Evolutionary conservation across 2,888 invertebrate genomes (phyloP).

Genomic region (Lysandra bellargus): DNA sequence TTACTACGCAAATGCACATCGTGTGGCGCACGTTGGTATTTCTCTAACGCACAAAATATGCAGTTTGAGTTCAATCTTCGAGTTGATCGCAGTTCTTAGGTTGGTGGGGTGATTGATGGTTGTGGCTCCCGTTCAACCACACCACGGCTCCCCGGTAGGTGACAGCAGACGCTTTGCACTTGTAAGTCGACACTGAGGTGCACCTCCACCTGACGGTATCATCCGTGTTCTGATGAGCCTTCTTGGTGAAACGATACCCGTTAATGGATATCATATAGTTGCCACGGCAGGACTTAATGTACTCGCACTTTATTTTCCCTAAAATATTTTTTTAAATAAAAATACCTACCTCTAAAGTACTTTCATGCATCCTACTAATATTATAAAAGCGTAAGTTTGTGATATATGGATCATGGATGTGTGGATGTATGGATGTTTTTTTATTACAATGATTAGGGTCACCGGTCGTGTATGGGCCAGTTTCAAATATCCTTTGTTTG

Average conservation of each 20-base stretch:
- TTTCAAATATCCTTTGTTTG: no score
- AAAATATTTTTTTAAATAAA: background rate
- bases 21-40: no score
- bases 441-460: no score
- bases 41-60: no score
- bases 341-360: no score
- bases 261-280: conserved; percentile 30
- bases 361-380: no score
- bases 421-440: no score
- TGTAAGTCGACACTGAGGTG: background rate
- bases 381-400: no score
- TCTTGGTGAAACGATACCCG: conserved; percentile 31
- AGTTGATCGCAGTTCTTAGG: background rate
- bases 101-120: conserved; percentile 23
- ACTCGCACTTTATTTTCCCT: background rate
- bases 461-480: no score
- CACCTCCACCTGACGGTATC: conserved; percentile 15
- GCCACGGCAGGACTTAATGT: conserved; percentile 22
- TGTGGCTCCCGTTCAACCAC: conserved; percentile 27
- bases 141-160: conserved; percentile 18
- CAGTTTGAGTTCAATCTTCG: no score
- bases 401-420: no score
- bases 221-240: conserved; percentile 19
- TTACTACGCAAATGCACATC: no score
- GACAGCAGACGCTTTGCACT: conserved; percentile 3